phyloP scores from a whole-genome alignment of 2,888 invertebrate genomes.

The Orthosia gracilis region DNA sequence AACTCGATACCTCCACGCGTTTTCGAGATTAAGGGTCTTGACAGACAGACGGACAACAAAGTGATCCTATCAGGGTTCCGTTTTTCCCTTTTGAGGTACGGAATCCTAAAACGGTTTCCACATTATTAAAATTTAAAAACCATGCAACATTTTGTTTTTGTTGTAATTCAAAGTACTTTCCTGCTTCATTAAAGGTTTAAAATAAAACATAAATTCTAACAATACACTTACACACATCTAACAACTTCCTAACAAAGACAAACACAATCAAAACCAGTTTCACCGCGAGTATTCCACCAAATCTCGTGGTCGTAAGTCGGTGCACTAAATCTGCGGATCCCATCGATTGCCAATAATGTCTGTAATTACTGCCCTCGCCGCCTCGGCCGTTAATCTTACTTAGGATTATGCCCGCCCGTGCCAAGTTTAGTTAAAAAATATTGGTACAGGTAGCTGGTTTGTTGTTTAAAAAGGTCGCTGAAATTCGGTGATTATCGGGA shows the following conservation, averaged over 20 bases:
- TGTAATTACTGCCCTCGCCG: slow-evolving; percentile 84
- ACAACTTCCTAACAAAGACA: slow-evolving; percentile 29
- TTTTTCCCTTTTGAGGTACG: too few relatives aligned
- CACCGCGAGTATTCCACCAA: slow-evolving; percentile 52
- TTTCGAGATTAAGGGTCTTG: too few relatives aligned
- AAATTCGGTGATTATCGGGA: slow-evolving; percentile 48
- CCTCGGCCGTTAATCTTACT: slow-evolving; percentile 77
- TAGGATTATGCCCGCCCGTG: slow-evolving; percentile 72
- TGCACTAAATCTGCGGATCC: slow-evolving; percentile 83
- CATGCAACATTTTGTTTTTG: too few relatives aligned
- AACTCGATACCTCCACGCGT: too few relatives aligned
- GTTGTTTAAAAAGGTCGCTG: slow-evolving; percentile 49
- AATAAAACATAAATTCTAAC: not conserved
- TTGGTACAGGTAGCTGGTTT: slow-evolving; percentile 58
- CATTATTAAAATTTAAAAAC: too few relatives aligned
- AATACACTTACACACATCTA: not conserved
- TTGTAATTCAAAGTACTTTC: too few relatives aligned
- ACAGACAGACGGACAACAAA: too few relatives aligned
- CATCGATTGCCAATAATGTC: slow-evolving; percentile 88
- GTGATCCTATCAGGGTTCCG: too few relatives aligned
- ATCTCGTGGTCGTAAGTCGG: slow-evolving; percentile 69
- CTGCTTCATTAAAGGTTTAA: too few relatives aligned
- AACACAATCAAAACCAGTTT: slow-evolving; percentile 25
- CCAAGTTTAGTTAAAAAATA: slow-evolving; percentile 85
- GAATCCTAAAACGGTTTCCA: too few relatives aligned